Base-by-base conservation (phyloP, 2,797 vertebrate genomes). In the Lutjanus argentimaculatus region DNA sequence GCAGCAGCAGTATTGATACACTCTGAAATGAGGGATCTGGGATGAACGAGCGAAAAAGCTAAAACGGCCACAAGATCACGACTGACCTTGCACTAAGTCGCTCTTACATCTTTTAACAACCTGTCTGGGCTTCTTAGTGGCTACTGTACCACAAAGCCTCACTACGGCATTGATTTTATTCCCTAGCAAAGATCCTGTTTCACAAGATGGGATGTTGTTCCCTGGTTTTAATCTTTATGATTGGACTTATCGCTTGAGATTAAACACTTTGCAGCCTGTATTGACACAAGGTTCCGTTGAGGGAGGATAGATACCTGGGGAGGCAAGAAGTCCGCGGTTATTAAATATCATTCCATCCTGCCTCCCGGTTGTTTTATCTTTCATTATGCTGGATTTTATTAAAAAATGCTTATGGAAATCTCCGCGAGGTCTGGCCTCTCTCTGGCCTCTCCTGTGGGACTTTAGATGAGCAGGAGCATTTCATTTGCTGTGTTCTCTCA, bases 301-400 rank as follows among this genome's bases (percentile, higher is more conserved):
- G 80, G 59, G 71, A 80, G 56, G 77, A 78, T 17, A 15, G 66
- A 71, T 79, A 89, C 85, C 84, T 85, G 88, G 82, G 85, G 85
- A 89, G 72, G 56, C 79, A 64, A 75, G 67, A 79, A 67, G 68
- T 85, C 85, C 10, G 40, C 12, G 6, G 76, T 91, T 91, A 91
- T 91, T 89, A 92, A 90, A 89, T 89, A 89, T 86, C 65, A 36
- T 63, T 79, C 80, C 70, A 71, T 84, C 76, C 78, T 79, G 78
- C 85, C 89, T 88, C 71, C 82, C 42, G 70, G 80, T 91, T 92
- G 90, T 93, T 92, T 92, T 93, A 84, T 93, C 89, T 93, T 93
- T 92, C 85, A 90, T 92, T 90, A 91, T 84, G 78, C 80, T 77
- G 76, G 77, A 81, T 90, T 93, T 93, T 90, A 90, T 91, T 88